Evolutionary conservation across 92 coral and sea anemone genomes (phyloP), one percentile per base, ranked within the genome.

Genomic region (Palythoa caribaeorum): DNA sequence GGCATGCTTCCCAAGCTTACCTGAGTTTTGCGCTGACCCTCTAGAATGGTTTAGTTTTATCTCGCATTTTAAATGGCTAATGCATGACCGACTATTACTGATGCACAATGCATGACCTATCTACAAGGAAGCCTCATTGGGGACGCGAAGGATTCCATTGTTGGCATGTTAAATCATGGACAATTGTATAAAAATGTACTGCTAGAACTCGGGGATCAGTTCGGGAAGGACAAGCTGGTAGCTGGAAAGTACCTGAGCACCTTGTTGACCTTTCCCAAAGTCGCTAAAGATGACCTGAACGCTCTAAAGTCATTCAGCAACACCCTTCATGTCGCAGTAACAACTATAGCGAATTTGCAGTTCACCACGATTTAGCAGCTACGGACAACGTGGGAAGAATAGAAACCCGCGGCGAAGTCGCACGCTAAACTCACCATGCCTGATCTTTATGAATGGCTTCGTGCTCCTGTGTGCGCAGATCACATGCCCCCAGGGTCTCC

Each of bases 11-110:
- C 88, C 9, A 65, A 80, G 20, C 78, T 91, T 28, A 1, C 89
- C 90, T 14, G 62, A 84, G 13, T 88, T 88, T 20, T 81, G 81
- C 44, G 81, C 88, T 39, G 78, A 90, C 35, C 87, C 93, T 6
- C 84, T 89, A 2, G 91, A 88, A 80, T 88, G 94, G 89, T 89
- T 83, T 54, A 63, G 62, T 38, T 89, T 83, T 71, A 84, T 76
- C 44, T 83, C 68, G 74, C 80, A 83, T 73, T 90, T 60, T 85
- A 89, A 76, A 59, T 91, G 65, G 68, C 72, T 84, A 72, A 92
- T 68, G n/a, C 94, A 91, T 75, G 91, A 91, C 63, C 92, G 90
- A 62, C 93, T 0, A 71, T 89, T n/a, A 85, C 93, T 20, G 88
- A 92, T 85, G 87, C 92, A 10, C 92, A 91, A 59, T 21, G 81